Base-by-base conservation (phyloP, 1,140 invertebrate genomes). In the Acromyrmex heyeri region DNA sequence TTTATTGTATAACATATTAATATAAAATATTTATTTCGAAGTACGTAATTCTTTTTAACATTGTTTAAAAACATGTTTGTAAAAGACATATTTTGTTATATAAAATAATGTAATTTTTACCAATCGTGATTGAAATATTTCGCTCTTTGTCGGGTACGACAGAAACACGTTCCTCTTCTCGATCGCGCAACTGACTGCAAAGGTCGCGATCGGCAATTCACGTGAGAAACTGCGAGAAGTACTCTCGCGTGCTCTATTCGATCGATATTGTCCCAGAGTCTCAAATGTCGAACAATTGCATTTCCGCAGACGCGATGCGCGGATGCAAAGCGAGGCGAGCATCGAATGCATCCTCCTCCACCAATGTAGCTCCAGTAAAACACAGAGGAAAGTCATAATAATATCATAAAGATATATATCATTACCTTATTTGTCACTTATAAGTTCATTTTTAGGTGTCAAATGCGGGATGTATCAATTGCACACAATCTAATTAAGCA, bases 141-240 rank as follows among this genome's bases (percentile, higher is more conserved):
- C 21, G 16, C 59, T 55, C 61, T 55, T 65, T 5, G 70, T 76
- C 57, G 70, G 16, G 10, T 61, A 21, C 73, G 48, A 65, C 72
- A 53, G 57, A 44, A 55, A 50, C 61, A n/a, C 50, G 48, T 77
- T 44, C 72, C n/a, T 78, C 73, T 65, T 78, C 50, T 44, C 82
- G 57, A 73, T 88, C 88, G 82, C 76, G 70, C 76, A 87, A 90
- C 53, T 48, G 85, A 21, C 55, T 21, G 70, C 90, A 91, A 90
- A 90, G 89, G 89, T 91, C 88, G 86, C 88, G 57, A 50, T 61
- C 81, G 21, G 67, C 86, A 34, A 61, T 55, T 76, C 82, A 91
- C 78, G 82, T 86, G 87, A 90, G 87, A 88, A 87, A 82, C 85
- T 53, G 75, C 76, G 67, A 91, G 82, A 59, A 86, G 86, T 55